Conservation (phyloP, 2,113 vertebrate genomes). For the Thamnophis sirtalis region DNA sequence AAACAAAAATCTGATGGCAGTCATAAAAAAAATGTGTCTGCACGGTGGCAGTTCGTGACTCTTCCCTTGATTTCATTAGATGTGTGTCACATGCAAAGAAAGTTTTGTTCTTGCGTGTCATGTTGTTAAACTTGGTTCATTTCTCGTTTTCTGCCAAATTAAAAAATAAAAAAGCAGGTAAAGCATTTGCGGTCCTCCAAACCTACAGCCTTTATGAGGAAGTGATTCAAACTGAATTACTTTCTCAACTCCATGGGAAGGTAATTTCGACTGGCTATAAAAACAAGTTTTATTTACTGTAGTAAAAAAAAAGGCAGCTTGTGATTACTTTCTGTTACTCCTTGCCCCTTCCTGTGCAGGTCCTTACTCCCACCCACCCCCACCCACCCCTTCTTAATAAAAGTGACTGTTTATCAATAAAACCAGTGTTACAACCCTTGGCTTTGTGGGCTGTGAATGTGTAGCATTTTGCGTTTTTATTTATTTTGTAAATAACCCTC, state of each 20-base stretch:
- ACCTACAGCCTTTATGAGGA: neutral
- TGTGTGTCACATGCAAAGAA: neutral
- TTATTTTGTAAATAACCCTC: neutral
- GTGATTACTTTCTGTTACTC: neutral
- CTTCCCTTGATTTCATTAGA: neutral
- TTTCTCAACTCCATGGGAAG: neutral
- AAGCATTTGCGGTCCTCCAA: neutral
- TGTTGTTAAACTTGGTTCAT: neutral
- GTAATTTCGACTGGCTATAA: neutral
- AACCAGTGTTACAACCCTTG: neutral
- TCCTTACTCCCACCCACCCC: neutral
- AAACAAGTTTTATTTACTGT: neutral
- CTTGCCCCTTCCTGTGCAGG: neutral
- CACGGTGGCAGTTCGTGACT: neutral
- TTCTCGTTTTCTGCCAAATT: neutral
- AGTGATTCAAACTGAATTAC: neutral
- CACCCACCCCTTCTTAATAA: neutral
- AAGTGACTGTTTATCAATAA: neutral
- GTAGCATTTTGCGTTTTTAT: neutral
- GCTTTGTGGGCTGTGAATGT: neutral
- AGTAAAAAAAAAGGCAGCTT: neutral
- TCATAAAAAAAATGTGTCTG: neutral
- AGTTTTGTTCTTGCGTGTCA: neutral
- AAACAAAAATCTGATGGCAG: neutral
- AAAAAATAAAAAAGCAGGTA: neutral